phyloP scores from a whole-genome alignment of 2,888 invertebrate genomes.

The Ochlodes sylvanus region DNA sequence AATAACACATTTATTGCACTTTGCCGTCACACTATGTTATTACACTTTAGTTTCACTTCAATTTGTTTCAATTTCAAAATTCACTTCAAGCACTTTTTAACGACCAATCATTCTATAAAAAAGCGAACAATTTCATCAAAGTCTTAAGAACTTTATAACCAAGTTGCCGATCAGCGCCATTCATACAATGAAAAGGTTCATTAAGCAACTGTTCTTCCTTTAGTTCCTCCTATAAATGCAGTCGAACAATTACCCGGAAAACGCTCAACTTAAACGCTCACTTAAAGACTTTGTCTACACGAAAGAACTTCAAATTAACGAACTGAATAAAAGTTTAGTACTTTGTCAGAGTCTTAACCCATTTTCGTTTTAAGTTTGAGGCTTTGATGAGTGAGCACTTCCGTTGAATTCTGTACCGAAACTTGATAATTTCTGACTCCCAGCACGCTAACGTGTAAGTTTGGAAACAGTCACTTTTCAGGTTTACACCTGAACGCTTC shows the following conservation, averaged over 20 bases:
- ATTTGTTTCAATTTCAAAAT: too few relatives aligned
- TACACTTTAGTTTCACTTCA: too few relatives aligned
- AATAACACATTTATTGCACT: too few relatives aligned
- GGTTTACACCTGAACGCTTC: conserved; percentile 47
- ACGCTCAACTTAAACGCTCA: conserved; percentile 36
- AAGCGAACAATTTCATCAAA: background rate
- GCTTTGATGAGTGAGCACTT: conserved; percentile 56
- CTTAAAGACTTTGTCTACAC: conserved; percentile 37
- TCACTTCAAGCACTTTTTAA: too few relatives aligned
- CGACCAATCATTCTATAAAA: background rate
- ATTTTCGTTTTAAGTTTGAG: conserved; percentile 50
- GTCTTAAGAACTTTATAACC: background rate
- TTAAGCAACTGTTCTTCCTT: conserved; percentile 24
- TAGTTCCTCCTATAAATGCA: conserved; percentile 20
- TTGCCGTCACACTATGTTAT: too few relatives aligned
- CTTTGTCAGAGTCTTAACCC: conserved; percentile 44
- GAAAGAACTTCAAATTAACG: conserved; percentile 37
- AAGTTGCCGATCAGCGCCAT: background rate
- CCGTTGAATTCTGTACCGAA: conserved; percentile 53
- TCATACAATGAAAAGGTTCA: conserved; percentile 15
- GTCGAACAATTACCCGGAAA: conserved; percentile 34
- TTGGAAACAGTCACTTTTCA: conserved; percentile 52
- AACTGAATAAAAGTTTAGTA: conserved; percentile 39
- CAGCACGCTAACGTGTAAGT: conserved; percentile 54
- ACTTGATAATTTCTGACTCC: conserved; percentile 54